A percentile compares a stretch with the other conserved stretches of the same genome.
Conservation (phyloP, 2,113 vertebrate genomes). For the Gymnocephalus cernua region DNA sequence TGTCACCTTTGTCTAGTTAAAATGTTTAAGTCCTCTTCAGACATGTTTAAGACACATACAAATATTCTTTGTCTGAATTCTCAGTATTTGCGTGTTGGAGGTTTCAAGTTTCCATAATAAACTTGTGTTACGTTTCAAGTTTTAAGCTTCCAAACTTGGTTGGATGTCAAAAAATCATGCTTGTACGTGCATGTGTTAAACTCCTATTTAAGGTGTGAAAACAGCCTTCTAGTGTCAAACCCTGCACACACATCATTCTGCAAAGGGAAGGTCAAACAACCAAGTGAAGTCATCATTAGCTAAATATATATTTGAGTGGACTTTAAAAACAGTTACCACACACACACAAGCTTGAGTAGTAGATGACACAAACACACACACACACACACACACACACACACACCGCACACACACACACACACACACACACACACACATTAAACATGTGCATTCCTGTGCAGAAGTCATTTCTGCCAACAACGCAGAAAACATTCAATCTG, state of each 20-base stretch:
- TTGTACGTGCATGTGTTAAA: neutral
- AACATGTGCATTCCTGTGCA: constrained; percentile 6
- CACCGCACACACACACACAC: neutral
- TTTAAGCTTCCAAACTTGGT: neutral
- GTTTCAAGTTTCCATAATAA: neutral
- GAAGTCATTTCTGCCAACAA: constrained; percentile 1
- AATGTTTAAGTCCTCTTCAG: neutral
- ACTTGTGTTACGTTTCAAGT: neutral
- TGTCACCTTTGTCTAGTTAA: neutral
- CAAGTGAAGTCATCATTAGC: neutral
- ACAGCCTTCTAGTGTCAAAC: neutral
- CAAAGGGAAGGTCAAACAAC: neutral
- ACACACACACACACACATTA: neutral
- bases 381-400: too few relatives aligned
- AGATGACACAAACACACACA: neutral
- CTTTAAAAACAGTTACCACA: neutral
- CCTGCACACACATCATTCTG: neutral
- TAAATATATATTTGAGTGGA: neutral
- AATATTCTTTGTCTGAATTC: neutral
- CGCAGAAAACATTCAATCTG: constrained; percentile 22
- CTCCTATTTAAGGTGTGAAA: neutral
- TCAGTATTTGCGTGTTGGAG: neutral
- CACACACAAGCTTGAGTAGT: neutral
- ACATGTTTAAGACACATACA: neutral
- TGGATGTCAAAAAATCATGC: neutral